phyloP scores from a whole-genome alignment of 2,113 vertebrate genomes.

The Picathartes gymnocephalus region DNA sequence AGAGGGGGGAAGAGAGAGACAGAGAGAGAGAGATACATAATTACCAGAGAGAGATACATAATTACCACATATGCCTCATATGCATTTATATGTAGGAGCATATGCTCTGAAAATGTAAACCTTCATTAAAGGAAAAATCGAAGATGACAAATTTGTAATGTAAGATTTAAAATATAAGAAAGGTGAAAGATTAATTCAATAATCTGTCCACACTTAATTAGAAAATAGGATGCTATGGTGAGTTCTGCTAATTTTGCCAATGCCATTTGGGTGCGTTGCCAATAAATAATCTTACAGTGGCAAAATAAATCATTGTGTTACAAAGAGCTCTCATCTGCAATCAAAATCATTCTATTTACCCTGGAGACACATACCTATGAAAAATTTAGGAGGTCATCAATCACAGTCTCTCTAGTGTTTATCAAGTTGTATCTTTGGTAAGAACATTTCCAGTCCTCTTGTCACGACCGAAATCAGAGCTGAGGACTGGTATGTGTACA shows the following conservation, averaged over 20 bases:
- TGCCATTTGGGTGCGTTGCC: neutral
- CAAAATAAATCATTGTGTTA: conserved; percentile 19
- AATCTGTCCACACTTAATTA: neutral
- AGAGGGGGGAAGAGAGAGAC: neutral
- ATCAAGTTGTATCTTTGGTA: neutral
- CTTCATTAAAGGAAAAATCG: neutral
- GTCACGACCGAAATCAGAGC: neutral
- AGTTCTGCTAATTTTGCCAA: neutral
- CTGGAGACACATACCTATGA: neutral
- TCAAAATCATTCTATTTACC: neutral
- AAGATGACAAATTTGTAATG: neutral
- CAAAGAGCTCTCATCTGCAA: neutral
- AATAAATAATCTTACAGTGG: neutral
- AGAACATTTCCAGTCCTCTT: neutral
- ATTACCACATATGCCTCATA: neutral
- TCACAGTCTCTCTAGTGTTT: neutral
- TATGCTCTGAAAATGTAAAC: neutral
- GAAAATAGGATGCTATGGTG: neutral
- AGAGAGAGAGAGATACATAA: neutral
- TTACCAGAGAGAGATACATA: neutral
- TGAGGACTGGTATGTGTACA: neutral
- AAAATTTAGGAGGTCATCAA: conserved; percentile 30
- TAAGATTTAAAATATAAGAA: neutral
- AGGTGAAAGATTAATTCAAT: neutral
- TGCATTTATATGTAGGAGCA: neutral